Base-by-base conservation (phyloP, 2,797 vertebrate genomes). In the Tachyglossus aculeatus region DNA sequence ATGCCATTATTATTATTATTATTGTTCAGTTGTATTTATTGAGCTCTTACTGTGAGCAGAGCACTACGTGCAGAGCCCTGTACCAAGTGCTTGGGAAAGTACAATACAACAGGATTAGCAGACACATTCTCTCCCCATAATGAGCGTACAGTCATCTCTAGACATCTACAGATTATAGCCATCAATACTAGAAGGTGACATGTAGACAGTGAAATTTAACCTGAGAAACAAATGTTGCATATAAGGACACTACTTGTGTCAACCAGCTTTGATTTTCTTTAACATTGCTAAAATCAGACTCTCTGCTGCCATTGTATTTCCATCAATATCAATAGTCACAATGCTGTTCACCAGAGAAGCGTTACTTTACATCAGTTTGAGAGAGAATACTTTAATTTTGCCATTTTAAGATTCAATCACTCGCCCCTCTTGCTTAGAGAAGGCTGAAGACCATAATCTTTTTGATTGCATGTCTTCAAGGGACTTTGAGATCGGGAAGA, bases 201-300 rank as follows among this genome's bases (percentile, higher is more conserved):
- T n/a, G n/a, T n/a, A n/a, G n/a, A n/a, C n/a, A n/a, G n/a, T n/a
- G n/a, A n/a, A n/a, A n/a, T n/a, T n/a, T n/a, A n/a, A n/a, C n/a
- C n/a, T n/a, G n/a, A n/a, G n/a, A n/a, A n/a, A n/a, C n/a, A n/a
- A n/a, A n/a, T n/a, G n/a, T n/a, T n/a, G n/a, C n/a, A n/a, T n/a
- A n/a, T n/a, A n/a, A n/a, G n/a, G n/a, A n/a, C 53, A 67, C 40
- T 59, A 10, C 57, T 44, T 41, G 40, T 54, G 27, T 39, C 11
- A 37, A 24, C 37, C 36, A 16, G 7, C n/a, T 47, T 22, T 61
- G 50, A 64, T 80, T 67, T 38, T 15, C 24, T 81, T 50, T 45
- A 53, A 80, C 78, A 53, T 14, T 33, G 38, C 19, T 31, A 77
- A 43, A 24, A 65, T 76, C 39, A 71, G 18, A 10, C 14, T 54